Evolutionary conservation across 2,113 vertebrate species (phyloP), one percentile per base, ranked within the genome.

Genomic region (Solea senegalensis): DNA sequence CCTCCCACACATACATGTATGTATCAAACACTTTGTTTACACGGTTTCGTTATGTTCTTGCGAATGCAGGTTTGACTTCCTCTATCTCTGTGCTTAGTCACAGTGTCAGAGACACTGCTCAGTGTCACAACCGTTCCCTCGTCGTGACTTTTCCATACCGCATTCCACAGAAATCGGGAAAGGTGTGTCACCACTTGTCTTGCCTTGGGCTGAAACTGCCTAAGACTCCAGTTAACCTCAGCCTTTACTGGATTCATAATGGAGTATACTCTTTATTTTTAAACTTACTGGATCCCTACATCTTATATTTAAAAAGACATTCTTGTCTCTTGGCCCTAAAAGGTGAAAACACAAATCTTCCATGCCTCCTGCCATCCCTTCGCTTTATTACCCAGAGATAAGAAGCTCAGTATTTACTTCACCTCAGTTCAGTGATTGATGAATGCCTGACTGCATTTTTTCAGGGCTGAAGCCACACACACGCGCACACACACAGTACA

Each of bases 131-230:
- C 3, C 13, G 3, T 40, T n/a, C 1, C 15, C 15, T 8, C 4
- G 11, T 8, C 7, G 5, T 9, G n/a, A 21, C 7, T 49, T 61
- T 26, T n/a, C 48, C 11, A 12, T 0, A 4, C 27, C 13, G 46
- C 82, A 89, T 90, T 88, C 89, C 89, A 50, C 60, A 56, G 34
- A 8, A 6, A 9, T 2, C 5, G 21, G 27, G 8, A 28, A 50
- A 78, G 74, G 81, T 79, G 81, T 86, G 87, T 78, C 77, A 0
- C 43, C 21, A 65, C 77, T 57, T 53, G 83, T 51, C 21, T 50
- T 2, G 44, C 74, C 74, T 68, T 0, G 3, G 28, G 62, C 46
- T 12, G 54, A 86, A 74, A 69, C 69, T 41, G 34, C 4, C 26
- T 10, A 14, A 63, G 43, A 68, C 48, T 63, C 53, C 26, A 44